These are phyloP conservation scores for Leucosticte australis DNA, from an alignment of 2,113 vertebrate species.

Conservation along the genomic window DNA sequence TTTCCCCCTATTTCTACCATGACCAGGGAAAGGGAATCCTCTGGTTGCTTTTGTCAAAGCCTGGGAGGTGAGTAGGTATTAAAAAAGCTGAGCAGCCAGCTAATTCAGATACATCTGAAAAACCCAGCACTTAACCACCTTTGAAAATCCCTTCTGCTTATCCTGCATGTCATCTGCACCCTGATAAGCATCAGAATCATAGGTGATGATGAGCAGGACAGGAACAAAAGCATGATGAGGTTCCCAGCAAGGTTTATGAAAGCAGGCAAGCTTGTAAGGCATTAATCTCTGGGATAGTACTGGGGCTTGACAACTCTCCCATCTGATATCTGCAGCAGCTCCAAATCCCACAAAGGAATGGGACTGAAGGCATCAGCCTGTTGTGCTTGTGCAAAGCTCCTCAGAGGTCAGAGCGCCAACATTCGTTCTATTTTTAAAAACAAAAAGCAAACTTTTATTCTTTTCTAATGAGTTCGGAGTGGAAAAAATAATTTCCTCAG, in stretches of 20 bases:
- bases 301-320: neutral
- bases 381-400: neutral
- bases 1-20: neutral
- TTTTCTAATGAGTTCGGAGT: neutral
- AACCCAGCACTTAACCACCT: neutral
- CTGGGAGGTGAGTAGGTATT: neutral
- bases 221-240: conserved; percentile 5
- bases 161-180: conserved; percentile 10
- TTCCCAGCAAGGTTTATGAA: conserved; percentile 28
- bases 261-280: neutral
- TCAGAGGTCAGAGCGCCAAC: neutral
- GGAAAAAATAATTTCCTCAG: neutral
- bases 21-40: conserved; percentile 41
- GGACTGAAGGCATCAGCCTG: neutral
- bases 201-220: conserved; percentile 37
- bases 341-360: neutral
- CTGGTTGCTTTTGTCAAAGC: neutral
- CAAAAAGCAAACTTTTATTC: neutral
- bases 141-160: neutral
- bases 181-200: neutral
- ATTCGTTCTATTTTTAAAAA: neutral
- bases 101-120: neutral
- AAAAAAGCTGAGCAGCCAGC: neutral
- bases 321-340: neutral
- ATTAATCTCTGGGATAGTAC: neutral